Evolutionary conservation across 2,888 invertebrate species (phyloP).

Genomic region (Crocallis elinguaria): DNA sequence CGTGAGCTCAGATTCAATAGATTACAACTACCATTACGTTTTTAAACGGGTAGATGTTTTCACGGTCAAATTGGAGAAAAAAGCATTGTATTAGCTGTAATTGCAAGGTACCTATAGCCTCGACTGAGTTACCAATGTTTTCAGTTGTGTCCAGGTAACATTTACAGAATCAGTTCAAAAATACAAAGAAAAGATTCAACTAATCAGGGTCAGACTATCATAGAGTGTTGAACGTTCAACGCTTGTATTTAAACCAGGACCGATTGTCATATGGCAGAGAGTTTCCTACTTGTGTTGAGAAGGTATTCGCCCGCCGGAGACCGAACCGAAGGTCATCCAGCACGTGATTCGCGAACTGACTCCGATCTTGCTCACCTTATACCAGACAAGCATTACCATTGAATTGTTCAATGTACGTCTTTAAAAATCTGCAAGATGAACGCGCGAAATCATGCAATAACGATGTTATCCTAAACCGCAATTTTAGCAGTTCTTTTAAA

Average conservation of each 20-base stretch:
- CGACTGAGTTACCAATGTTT: constrained; percentile 31
- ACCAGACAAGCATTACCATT: constrained; percentile 10
- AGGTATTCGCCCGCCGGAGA: constrained; percentile 10
- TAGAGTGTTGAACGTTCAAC: constrained; percentile 14
- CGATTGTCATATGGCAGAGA: constrained; percentile 14
- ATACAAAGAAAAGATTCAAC: constrained; percentile 5
- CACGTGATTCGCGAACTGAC: constrained; percentile 48
- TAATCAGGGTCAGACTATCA: constrained; percentile 12
- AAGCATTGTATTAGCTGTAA: constrained; percentile 42
- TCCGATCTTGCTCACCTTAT: constrained; percentile 30
- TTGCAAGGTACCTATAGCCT: constrained; percentile 44
- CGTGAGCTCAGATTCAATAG: constrained; percentile 28
- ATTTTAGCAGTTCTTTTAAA: constrained; percentile 6
- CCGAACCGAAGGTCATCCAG: constrained; percentile 39
- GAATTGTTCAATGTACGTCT: not conserved
- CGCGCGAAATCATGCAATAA: not conserved
- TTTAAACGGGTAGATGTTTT: constrained; percentile 36
- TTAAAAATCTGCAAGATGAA: constrained; percentile 3
- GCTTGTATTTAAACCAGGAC: constrained; percentile 18
- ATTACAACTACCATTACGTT: constrained; percentile 32
- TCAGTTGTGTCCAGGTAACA: constrained; percentile 18
- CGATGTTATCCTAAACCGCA: not conserved
- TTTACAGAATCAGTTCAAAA: not conserved
- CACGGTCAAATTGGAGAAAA: constrained; percentile 45
- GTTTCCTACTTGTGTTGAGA: constrained; percentile 27